Base-by-base conservation (phyloP, 2,797 vertebrate genomes). In the Coracias cyanogaster region DNA sequence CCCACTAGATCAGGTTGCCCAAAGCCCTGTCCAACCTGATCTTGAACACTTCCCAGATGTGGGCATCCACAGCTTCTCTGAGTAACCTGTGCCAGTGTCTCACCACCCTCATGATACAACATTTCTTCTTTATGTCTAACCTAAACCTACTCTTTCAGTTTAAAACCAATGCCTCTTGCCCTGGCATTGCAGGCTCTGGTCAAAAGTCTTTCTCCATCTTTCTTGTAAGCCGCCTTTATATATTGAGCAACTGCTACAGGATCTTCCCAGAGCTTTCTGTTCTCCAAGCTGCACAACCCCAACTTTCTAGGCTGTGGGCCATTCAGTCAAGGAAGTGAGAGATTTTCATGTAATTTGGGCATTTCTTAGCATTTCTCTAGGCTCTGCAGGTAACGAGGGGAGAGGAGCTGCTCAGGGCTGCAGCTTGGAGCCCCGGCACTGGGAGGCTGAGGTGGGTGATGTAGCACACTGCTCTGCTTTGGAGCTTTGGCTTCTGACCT, bases 41-140 rank as follows among this genome's bases (percentile, higher is more conserved):
- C 18, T 37, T 12, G 7, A 11, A 25, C 31, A 16, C 19, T 41
- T 37, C 52, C 62, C 48, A 37, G 17, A 17, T 13, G 64, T 61
- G 51, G 5, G 4, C 35, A 55, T 8, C 80, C 37, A 37, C 61
- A 73, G 28, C 9, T 52, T 52, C 51, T 52, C 35, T 22, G 22
- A 28, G 20, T 3, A 31, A 2, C 58, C 16, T 46, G 6, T 45
- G 39, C 35, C 73, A 77, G 2, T 2, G 26, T 2, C 60, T 73
- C 45, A 33, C 6, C 3, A 31, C 13, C 17, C 15, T 14, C 20
- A 12, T 4, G 0, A 2, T 31, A 22, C 1, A 24, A 28, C 25
- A 9, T 54, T 64, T 39, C 31, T 4, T n/a, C 41, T 65, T 15
- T 5, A 10, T 20, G 29, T 43, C 39, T 29, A 46, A 2, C 15